Base-by-base conservation (phyloP, 2,888 invertebrate genomes). In the Trisateles emortualis region DNA sequence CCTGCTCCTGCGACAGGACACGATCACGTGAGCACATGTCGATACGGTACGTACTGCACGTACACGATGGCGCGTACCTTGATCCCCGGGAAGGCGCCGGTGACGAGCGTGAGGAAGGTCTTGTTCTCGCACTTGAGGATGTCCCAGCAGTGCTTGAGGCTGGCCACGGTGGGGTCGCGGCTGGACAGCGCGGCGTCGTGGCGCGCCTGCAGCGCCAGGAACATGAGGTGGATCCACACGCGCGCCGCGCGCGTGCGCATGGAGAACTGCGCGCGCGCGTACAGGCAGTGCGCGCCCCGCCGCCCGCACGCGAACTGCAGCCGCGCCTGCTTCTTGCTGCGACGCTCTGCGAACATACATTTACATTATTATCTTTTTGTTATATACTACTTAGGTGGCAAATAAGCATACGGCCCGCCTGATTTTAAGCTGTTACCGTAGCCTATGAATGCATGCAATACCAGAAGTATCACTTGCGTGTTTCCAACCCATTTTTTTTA, bases 191-290 rank as follows among this genome's bases (percentile, higher is more conserved):
- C 97, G 58, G 95, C 95, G 43, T 94, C 93, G 65, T 96, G 96
- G 55, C 96, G 93, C 6, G 97, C 97, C 94, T 98, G 98, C 61
- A 98, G 94, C 60, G 98, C 97, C 45, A 99, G 94, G 88, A 99
- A 98, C 98, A 99, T 98, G 43, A 99, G 94, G 91, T 99, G 98
- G 64, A 99, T 97, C 99, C 98, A 98, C 36, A 97, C 96, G 68
- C 97, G 94, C 0, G 98, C 96, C 81, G 96, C 95, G 62, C 97
- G 94, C 24, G 96, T 96, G 66, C 96, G 94, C 95, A 96, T 95
- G 9, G 95, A 95, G 88, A 97, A 97, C 70, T 95, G 95, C 8
- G 96, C 95, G 79, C 96, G 95, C 52, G 95, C 95, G 92, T 98
- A 98, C 59, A 98, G 94, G 87, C 98, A 99, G 88, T 98, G 98